Evolutionary conservation across 2,113 vertebrate species (phyloP).

Genomic region (Serilophus lunatus): DNA sequence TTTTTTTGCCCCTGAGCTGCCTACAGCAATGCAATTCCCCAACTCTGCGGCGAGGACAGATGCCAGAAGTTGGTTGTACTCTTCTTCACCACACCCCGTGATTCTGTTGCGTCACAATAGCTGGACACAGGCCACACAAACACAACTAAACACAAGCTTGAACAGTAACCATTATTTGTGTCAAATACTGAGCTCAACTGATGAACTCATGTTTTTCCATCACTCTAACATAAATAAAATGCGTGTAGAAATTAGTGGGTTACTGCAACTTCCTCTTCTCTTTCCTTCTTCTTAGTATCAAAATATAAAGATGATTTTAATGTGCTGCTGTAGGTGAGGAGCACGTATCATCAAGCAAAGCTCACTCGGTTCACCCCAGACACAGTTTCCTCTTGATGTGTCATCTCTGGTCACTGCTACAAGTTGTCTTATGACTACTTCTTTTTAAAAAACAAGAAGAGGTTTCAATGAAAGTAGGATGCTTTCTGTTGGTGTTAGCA

Average conservation of each 20-base stretch:
- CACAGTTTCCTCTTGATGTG: not conserved
- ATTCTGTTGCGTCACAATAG: not conserved
- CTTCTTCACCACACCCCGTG: not conserved
- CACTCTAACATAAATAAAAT: not conserved
- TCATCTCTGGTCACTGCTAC: not conserved
- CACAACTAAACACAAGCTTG: not conserved
- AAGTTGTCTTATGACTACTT: not conserved
- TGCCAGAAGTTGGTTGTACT: not conserved
- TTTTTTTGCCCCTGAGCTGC: not conserved
- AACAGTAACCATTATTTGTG: not conserved
- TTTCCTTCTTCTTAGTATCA: not conserved
- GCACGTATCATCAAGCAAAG: not conserved
- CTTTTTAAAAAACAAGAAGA: not conserved
- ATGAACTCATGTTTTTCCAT: not conserved
- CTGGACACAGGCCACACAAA: not conserved
- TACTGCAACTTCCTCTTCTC: not conserved
- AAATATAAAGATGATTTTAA: not conserved
- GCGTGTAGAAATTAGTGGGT: not conserved
- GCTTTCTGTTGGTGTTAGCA: not conserved
- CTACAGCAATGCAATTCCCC: not conserved
- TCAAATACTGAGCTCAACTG: not conserved
- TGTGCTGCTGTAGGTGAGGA: not conserved
- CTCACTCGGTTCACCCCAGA: not conserved
- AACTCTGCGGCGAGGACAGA: rapidly evolving
- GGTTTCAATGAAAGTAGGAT: not conserved